Base-by-base conservation (phyloP, 2,113 vertebrate species). In the Atrichornis clamosus region DNA sequence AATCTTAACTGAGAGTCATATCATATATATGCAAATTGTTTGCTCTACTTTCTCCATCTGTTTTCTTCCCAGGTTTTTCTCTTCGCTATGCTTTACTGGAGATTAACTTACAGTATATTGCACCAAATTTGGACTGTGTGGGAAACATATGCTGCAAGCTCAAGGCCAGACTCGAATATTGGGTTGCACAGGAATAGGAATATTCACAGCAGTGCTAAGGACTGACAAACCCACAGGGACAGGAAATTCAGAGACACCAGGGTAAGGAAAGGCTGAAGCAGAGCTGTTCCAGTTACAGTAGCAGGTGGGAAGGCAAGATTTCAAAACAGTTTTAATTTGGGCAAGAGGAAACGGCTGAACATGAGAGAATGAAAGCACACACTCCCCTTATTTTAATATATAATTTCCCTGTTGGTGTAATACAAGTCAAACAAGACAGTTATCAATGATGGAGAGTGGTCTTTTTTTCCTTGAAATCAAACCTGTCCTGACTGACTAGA, bases 21-120 rank as follows among this genome's bases (percentile, higher is more conserved):
- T 87, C 89, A 81, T 84, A 91, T 95, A 94, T 95, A 97, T 96
- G 95, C 95, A 97, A 95, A 96, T 95, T 91, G 89, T 87, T 96
- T 95, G 96, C 96, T 97, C 96, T 95, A 96, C 95, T 96, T 97
- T 96, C 94, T 93, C 95, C 95, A 96, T 97, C 94, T 97, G 95
- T 84, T 95, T 95, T 96, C 87, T 93, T 70, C 56, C 87, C 65
- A 93, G 89, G 84, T 92, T 96, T 94, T 93, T 95, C 87, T 95
- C 93, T 89, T 87, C 1, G 1, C 87, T 91, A 1, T 89, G 87
- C 81, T 95, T 95, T 95, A 91, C 94, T 96, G 93, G 84, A 95
- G 94, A 96, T 91, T 94, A 95, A 85, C 84, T 95, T 97, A 91
- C 84, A 94, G 87, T 82, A 97, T 91, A 91, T 84, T 78, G 89